A percentile compares a stretch with the other conserved stretches of the same genome.
These are phyloP conservation scores for Leptopilina syphax DNA, from an alignment of 2,888 invertebrate genomes.

Conservation along the genomic window DNA sequence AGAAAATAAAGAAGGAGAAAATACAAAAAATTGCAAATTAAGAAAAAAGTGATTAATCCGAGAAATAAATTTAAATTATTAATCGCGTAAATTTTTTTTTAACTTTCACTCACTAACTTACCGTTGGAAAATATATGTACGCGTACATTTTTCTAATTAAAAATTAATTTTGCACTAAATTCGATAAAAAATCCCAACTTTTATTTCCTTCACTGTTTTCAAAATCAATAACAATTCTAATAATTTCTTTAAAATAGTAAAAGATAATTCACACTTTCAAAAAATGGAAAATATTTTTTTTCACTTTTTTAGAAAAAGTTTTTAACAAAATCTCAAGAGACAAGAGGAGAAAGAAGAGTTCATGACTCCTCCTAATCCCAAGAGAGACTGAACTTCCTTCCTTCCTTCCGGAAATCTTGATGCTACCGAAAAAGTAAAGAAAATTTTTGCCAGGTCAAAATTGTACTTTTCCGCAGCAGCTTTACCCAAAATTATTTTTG, in stretches of 20 bases:
- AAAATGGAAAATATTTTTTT: background rate
- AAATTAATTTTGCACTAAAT: too few species aligned
- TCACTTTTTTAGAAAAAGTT: background rate
- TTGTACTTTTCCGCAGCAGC: background rate
- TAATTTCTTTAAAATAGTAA: too few species aligned
- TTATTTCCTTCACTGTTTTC: background rate
- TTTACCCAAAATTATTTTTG: background rate
- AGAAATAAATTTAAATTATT: too few species aligned
- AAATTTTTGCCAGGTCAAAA: conserved; percentile 6
- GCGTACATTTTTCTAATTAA: background rate
- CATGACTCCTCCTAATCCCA: conserved; percentile 11
- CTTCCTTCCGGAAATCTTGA: background rate
- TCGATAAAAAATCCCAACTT: background rate
- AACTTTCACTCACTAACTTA: conserved; percentile 21
- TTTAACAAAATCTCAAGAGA: background rate
- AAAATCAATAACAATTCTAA: background rate
- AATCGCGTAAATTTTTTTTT: background rate
- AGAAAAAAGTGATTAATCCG: too few species aligned
- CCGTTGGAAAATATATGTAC: background rate
- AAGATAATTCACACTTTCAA: too few species aligned
- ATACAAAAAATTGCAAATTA: background rate
- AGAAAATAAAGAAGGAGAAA: background rate
- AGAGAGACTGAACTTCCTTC: background rate
- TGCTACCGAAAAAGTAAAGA: background rate
- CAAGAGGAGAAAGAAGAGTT: background rate